Evolutionary conservation across 2,113 vertebrate species (phyloP).

Genomic region (Melanocharis versteri): DNA sequence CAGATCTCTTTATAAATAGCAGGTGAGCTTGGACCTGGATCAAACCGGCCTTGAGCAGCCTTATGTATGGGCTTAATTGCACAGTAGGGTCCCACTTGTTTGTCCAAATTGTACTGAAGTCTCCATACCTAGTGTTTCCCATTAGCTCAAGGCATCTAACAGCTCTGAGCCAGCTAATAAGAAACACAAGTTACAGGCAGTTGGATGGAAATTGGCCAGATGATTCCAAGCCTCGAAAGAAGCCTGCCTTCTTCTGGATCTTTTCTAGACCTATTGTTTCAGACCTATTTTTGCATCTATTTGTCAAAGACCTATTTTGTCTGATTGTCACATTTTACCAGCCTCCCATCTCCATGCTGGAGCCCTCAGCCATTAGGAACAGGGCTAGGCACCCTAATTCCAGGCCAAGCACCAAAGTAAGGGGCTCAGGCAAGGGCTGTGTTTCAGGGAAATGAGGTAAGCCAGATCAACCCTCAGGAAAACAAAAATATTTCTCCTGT

Average conservation of each 20-base stretch:
- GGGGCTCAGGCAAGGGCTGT: neutral
- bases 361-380: neutral
- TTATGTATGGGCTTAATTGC: neutral
- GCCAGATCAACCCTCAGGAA: neutral
- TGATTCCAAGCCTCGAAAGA: neutral
- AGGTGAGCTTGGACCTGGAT: slow-evolving; percentile 13
- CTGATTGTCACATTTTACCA: neutral
- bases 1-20: slow-evolving; percentile 18
- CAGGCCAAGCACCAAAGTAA: no score
- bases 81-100: slow-evolving; percentile 3
- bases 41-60: neutral
- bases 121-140: neutral
- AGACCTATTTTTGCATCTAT: neutral
- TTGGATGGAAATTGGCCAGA: neutral
- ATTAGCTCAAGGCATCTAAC: neutral
- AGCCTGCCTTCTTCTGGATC: neutral
- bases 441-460: neutral
- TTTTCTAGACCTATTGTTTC: neutral
- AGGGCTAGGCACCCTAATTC: neutral
- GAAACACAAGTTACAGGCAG: neutral
- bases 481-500: neutral
- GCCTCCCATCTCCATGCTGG: rapidly evolving
- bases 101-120: neutral
- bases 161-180: neutral
- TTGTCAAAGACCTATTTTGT: neutral